Evolutionary conservation across 2,888 invertebrate species (phyloP), one percentile per base, ranked within the genome.

Genomic region (Sympetrum striolatum): DNA sequence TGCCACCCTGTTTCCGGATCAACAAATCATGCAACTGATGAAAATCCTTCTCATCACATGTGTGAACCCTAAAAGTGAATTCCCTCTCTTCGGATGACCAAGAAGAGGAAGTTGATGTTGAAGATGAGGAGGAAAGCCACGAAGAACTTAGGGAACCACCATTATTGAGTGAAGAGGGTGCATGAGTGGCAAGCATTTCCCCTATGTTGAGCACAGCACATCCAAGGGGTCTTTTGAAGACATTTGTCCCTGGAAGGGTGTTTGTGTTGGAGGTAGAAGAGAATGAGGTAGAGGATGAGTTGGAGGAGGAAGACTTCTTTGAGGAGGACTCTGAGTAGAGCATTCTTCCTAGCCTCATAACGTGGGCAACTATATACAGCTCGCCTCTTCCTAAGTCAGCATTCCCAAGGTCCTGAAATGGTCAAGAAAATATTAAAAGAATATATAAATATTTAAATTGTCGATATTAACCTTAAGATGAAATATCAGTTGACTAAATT

Each of bases 321-420:
- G 95, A 95, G 58, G 94, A 94, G 94, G 95, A 95, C 79, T 96
- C 96, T 1, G 96, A 96, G 81, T 96, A 96, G 25, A 97, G 95
- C 96, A 98, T 98, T 92, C 97, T 95, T 2, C 98, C 98, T 90
- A 98, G 96, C 90, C 98, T 96, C 94, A 98, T 97, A 82, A 98
- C 97, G 94, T 98, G 98, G 91, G 98, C 98, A 58, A 98, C 97
- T 92, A 99, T 95, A 95, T 97, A 98, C 39, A 98, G 95, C 93
- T 98, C 98, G 2, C 86, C 86, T 91, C 97, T 96, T 91, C 96
- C 96, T 90, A 98, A 95, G 94, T 98, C 98, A 80, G 97, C 96
- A 92, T 96, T 96, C 90, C 98, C 98, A 93, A 98, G 95, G 93
- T 97, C 97, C 97, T 97, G 93, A 35, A 94, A 93, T 91, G 90